Conservation (phyloP, 1,140 invertebrate species). For the Drosophila insularis region DNA sequence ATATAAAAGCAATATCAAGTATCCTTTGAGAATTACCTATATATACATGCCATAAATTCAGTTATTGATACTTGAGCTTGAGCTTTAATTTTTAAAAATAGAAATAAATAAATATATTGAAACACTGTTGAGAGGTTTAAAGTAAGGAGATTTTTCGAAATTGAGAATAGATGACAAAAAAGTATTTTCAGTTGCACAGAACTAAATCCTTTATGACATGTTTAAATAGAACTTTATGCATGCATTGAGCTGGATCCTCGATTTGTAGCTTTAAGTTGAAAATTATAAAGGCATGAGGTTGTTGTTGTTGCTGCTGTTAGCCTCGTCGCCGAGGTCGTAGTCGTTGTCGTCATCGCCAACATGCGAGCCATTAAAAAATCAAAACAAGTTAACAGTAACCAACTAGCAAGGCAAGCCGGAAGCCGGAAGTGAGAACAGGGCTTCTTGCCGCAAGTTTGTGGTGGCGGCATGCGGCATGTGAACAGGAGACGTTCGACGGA, state of each 20-base stretch:
- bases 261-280: constrained; percentile 43
- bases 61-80: not conserved
- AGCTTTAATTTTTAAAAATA: not conserved
- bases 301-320: constrained; percentile 44
- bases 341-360: constrained; percentile 47
- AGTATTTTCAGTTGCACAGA: no score
- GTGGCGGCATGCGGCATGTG: constrained; percentile 59
- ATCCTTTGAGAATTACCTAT: not conserved
- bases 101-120: not conserved
- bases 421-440: constrained; percentile 75
- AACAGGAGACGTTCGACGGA: constrained; percentile 23
- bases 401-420: constrained; percentile 60
- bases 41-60: not conserved
- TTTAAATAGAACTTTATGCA: no score
- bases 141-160: not conserved
- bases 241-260: no score
- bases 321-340: constrained; percentile 17
- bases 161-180: no score
- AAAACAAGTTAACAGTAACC: constrained; percentile 76
- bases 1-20: not conserved
- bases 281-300: constrained; percentile 49
- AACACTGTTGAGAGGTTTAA: not conserved
- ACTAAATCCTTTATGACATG: no score
- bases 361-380: constrained; percentile 78
- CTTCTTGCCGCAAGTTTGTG: constrained; percentile 74